Conservation (phyloP, 2,888 invertebrate species). For the Drosophila neonasuta region DNA sequence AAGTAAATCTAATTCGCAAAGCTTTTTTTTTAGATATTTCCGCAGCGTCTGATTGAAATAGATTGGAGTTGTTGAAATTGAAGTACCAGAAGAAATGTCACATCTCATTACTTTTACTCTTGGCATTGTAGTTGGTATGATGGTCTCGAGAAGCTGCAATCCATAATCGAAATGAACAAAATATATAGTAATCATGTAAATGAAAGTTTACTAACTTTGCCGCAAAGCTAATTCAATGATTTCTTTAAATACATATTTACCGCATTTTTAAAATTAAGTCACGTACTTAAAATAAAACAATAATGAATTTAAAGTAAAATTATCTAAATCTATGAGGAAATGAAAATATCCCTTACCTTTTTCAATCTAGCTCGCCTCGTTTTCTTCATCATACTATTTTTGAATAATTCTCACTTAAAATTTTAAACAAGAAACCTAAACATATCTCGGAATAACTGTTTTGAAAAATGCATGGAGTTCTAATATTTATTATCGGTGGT, state of each 20-base stretch:
- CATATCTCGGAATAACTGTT: background rate
- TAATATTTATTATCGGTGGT: conserved; percentile 13
- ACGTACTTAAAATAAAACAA: too few relatives aligned
- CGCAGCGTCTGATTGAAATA: too few relatives aligned
- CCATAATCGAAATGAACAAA: background rate
- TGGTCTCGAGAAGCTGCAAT: conserved; percentile 45
- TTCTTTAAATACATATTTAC: too few relatives aligned
- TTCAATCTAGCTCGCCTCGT: background rate
- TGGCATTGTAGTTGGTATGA: conserved; percentile 51
- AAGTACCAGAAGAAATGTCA: conserved; percentile 31
- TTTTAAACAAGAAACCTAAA: background rate
- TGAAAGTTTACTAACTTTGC: too few relatives aligned
- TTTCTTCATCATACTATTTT: too few relatives aligned
- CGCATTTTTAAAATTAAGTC: too few relatives aligned
- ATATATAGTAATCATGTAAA: too few relatives aligned
- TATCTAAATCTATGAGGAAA: too few relatives aligned
- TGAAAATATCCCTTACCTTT: too few relatives aligned
- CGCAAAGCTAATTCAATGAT: too few relatives aligned
- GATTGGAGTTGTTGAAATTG: background rate
- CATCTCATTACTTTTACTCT: conserved; percentile 42
- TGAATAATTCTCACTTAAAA: background rate
- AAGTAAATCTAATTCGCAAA: background rate
- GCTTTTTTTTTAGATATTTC: background rate
- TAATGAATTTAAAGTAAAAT: too few relatives aligned
- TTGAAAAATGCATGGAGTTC: background rate